A percentile compares a stretch with the other conserved stretches of the same genome.
These are phyloP conservation scores for Agonopterix subpropinquella DNA, from an alignment of 2,888 invertebrate genomes.

Conservation along the genomic window DNA sequence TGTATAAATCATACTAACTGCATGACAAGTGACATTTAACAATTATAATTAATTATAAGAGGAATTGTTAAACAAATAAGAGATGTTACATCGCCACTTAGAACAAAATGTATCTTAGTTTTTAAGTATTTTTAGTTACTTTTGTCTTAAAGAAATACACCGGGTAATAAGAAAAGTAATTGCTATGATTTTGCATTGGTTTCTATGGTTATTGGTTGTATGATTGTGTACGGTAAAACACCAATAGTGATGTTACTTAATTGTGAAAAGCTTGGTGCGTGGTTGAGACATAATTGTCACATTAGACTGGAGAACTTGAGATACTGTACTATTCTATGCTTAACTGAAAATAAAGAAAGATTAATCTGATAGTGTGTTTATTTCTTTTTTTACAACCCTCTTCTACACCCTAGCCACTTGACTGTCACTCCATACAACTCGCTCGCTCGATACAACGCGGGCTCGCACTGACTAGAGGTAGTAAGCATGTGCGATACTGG, in stretches of 20 bases:
- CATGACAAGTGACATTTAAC: slow-evolving; percentile 57
- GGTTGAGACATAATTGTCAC: slow-evolving; percentile 41
- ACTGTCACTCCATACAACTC: too few relatives aligned
- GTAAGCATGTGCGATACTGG: too few relatives aligned
- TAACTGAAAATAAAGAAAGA: slow-evolving; percentile 72
- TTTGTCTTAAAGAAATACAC: slow-evolving; percentile 25
- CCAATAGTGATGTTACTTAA: slow-evolving; percentile 29
- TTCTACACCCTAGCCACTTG: not conserved
- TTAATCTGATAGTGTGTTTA: slow-evolving; percentile 46
- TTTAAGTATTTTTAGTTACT: slow-evolving; percentile 20
- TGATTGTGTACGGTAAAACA: slow-evolving; percentile 22
- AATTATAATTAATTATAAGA: slow-evolving; percentile 35
- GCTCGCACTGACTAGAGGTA: too few relatives aligned
- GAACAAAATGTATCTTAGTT: slow-evolving; percentile 55
- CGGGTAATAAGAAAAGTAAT: slow-evolving; percentile 20
- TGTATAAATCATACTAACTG: slow-evolving; percentile 50
- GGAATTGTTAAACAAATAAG: slow-evolving; percentile 37
- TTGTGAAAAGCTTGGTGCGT: slow-evolving; percentile 46
- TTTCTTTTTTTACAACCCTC: not conserved
- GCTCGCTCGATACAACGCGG: too few relatives aligned
- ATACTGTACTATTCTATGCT: slow-evolving; percentile 74
- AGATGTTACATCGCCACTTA: slow-evolving; percentile 31
- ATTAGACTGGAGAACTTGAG: slow-evolving; percentile 62
- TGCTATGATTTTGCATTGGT: slow-evolving; percentile 11
- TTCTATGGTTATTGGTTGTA: slow-evolving; percentile 19